phyloP scores from a whole-genome alignment of 2,113 vertebrate genomes.

The Pterophyllum scalare region DNA sequence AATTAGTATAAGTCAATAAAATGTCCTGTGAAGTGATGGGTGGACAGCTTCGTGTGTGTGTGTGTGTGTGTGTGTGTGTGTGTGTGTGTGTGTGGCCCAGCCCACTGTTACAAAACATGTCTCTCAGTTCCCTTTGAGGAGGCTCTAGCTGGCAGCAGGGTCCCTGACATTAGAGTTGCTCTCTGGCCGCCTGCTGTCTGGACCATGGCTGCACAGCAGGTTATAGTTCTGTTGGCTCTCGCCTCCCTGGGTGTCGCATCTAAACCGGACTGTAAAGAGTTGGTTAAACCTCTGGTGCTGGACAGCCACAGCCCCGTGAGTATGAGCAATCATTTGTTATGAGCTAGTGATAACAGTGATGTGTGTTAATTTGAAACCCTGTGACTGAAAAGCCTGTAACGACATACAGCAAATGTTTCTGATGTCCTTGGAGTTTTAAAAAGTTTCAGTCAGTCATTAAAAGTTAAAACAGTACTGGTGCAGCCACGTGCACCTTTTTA shows the following conservation, averaged over 20 bases:
- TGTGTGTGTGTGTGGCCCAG: constrained; percentile 47
- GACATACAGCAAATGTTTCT: not conserved
- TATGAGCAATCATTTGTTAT: constrained; percentile 39
- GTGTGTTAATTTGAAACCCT: not conserved
- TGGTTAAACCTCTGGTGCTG: constrained; percentile 74
- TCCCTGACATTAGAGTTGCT: constrained; percentile 56
- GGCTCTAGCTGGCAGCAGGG: constrained; percentile 49
- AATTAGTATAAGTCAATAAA: not conserved
- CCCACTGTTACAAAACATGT: constrained; percentile 60
- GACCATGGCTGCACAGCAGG: constrained; percentile 74
- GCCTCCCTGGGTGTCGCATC: constrained; percentile 65
- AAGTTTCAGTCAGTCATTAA: not conserved
- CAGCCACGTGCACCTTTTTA: not conserved
- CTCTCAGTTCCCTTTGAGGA: constrained; percentile 39
- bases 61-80: constrained; percentile 38
- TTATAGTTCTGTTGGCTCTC: constrained; percentile 65
- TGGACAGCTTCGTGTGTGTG: constrained; percentile 1
- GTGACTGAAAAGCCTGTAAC: not conserved
- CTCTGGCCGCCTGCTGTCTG: constrained; percentile 59
- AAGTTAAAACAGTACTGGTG: not conserved
- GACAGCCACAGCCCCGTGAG: constrained; percentile 79
- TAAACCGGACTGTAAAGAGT: constrained; percentile 69
- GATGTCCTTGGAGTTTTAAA: not conserved
- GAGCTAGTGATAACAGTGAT: not conserved
- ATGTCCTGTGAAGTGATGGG: not conserved